Percentiles rank a stretch among this genome's conserved stretches.
Conservation (phyloP, 2,797 vertebrate genomes). For the Micromesistius poutassou region DNA sequence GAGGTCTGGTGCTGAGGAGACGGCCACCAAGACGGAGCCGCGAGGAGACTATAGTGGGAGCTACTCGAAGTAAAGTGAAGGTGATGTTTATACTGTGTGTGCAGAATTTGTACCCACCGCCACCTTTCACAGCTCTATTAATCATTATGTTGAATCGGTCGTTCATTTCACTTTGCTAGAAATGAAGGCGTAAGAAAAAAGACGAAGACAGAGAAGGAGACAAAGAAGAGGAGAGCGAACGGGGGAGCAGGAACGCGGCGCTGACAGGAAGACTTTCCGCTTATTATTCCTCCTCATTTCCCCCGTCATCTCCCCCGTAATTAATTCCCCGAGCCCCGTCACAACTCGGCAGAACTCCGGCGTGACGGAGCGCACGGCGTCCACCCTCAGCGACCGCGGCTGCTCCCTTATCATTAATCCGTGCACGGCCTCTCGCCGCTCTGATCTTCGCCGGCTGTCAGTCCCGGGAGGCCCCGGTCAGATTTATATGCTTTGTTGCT, state of each 20-base stretch:
- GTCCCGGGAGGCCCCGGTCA: constrained; percentile 20
- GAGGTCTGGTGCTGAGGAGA: not conserved
- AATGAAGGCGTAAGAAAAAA: too few species aligned
- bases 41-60: not conserved
- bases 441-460: constrained; percentile 12
- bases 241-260: constrained; percentile 10
- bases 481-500: constrained; percentile 31
- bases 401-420: constrained; percentile 4
- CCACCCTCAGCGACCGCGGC: too few species aligned
- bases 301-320: constrained; percentile 33
- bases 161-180: not conserved
- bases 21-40: not conserved
- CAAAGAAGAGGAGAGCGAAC: constrained; percentile 14
- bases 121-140: not conserved
- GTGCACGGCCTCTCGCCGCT: constrained; percentile 7
- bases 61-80: not conserved
- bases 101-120: not conserved
- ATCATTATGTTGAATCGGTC: not conserved
- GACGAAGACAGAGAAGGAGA: constrained; percentile 13
- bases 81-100: too few species aligned
- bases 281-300: constrained; percentile 46
- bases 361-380: too few species aligned
- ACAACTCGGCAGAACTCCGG: not conserved
- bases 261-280: constrained; percentile 16
- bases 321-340: constrained; percentile 42